Evolutionary conservation across 2,797 vertebrate species (phyloP).

Genomic region (Pipistrellus nathusii): DNA sequence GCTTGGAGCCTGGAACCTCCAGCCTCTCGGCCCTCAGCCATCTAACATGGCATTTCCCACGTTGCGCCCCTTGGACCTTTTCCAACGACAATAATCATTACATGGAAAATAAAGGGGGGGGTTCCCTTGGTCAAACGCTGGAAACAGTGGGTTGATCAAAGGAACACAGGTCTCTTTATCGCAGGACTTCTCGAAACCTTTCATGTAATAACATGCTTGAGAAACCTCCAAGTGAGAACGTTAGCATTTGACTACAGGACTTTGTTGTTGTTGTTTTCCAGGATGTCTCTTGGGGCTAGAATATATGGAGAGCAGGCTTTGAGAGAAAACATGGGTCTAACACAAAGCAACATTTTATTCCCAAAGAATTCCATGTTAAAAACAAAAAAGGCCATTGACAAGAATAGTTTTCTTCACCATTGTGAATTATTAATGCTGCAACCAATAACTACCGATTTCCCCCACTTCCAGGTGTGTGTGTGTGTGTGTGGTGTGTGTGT

Average conservation of each 20-base stretch:
- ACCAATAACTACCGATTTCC: not conserved
- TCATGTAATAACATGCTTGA: not conserved
- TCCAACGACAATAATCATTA: conserved; percentile 41
- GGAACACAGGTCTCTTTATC: conserved; percentile 19
- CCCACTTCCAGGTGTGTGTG: not conserved
- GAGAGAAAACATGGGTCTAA: conserved; percentile 36
- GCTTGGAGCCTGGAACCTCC: not conserved
- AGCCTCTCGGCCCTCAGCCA: not conserved
- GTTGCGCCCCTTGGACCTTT: not conserved
- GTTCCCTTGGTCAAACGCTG: not conserved
- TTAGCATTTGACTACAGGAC: conserved; percentile 12
- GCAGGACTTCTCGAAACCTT: not conserved
- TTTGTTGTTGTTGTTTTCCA: not conserved
- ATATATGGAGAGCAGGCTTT: conserved; percentile 23
- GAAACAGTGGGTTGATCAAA: not conserved
- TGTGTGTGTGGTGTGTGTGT: no score
- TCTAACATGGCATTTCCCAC: not conserved
- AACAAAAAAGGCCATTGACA: not conserved
- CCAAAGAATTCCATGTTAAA: conserved; percentile 3
- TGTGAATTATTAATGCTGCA: not conserved
- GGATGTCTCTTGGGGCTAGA: conserved; percentile 43
- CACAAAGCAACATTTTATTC: not conserved
- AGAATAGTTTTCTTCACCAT: not conserved
- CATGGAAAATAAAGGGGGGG: not conserved
- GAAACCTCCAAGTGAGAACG: not conserved